Percentiles rank a stretch among this genome's conserved stretches.
phyloP scores from a whole-genome alignment of 2,888 invertebrate genomes.

The Drosophila recens region DNA sequence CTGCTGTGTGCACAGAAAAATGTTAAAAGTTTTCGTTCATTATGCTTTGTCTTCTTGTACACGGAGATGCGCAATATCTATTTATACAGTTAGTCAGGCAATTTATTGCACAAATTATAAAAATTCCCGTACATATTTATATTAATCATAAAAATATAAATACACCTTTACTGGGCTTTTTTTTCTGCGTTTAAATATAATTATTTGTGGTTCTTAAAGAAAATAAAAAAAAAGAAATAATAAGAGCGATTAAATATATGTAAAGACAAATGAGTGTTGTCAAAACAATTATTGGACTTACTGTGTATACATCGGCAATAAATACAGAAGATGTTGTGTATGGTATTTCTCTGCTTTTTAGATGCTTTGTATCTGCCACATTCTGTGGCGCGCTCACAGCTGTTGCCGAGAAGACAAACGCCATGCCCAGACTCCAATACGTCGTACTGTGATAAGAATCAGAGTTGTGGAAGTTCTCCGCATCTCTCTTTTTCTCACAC shows the following conservation, averaged over 20 bases:
- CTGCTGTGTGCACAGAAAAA: slow-evolving; percentile 29
- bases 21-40: slow-evolving; percentile 38
- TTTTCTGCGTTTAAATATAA: not conserved
- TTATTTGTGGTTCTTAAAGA: not conserved
- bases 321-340: not conserved
- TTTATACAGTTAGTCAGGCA: not conserved
- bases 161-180: not conserved
- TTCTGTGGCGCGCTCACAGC: slow-evolving; percentile 39
- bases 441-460: slow-evolving; percentile 39
- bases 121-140: not conserved
- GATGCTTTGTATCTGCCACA: slow-evolving; percentile 29
- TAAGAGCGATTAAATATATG: not conserved
- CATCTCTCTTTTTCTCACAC: not conserved
- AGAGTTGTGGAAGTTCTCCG: not conserved
- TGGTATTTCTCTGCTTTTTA: not conserved
- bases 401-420: slow-evolving; percentile 25
- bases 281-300: not conserved
- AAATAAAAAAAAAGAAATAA: not conserved
- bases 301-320: not conserved
- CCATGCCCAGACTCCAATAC: slow-evolving; percentile 18
- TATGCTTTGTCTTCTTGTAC: slow-evolving; percentile 20
- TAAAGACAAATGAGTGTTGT: not conserved
- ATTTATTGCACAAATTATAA: not conserved
- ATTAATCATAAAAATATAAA: too few relatives aligned
- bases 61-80: slow-evolving; percentile 2